Percentiles rank a stretch among this genome's conserved stretches.
phyloP scores from a whole-genome alignment of 2,888 invertebrate species.

The Melanostoma scalare region DNA sequence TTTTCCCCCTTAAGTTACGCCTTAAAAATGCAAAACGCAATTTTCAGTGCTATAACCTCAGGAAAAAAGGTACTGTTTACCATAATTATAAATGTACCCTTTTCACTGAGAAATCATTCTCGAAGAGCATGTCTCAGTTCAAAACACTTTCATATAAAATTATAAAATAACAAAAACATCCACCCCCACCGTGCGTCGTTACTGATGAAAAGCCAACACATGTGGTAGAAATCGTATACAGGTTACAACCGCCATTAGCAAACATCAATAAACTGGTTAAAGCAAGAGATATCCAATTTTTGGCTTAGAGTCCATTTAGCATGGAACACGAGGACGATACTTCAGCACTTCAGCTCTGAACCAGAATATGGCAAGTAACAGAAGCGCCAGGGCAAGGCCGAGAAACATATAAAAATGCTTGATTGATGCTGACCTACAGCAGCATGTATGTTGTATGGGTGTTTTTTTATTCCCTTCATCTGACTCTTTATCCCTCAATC shows the following conservation, averaged over 20 bases:
- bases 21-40: too few species aligned
- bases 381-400: too few species aligned
- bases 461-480: slow-evolving; percentile 18
- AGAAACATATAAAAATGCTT: slow-evolving; percentile 39
- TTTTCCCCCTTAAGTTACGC: too few species aligned
- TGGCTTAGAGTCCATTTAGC: slow-evolving; percentile 9
- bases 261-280: slow-evolving; percentile 59
- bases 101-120: neutral
- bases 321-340: neutral
- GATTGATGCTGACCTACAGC: slow-evolving; percentile 67
- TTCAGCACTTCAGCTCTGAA: neutral
- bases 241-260: slow-evolving; percentile 41
- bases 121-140: slow-evolving; percentile 21
- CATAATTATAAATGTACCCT: neutral
- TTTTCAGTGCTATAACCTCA: too few species aligned
- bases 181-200: slow-evolving; percentile 23
- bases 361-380: slow-evolving; percentile 5
- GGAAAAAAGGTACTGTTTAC: too few species aligned
- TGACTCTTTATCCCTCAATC: slow-evolving; percentile 46
- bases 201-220: slow-evolving; percentile 35
- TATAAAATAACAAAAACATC: neutral
- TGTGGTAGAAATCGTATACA: slow-evolving; percentile 18
- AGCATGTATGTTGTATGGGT: slow-evolving; percentile 1
- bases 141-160: neutral
- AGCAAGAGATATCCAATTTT: slow-evolving; percentile 30